These are phyloP conservation scores for Stigmatopora argus DNA, from an alignment of 2,113 vertebrate species.

Conservation along the genomic window DNA sequence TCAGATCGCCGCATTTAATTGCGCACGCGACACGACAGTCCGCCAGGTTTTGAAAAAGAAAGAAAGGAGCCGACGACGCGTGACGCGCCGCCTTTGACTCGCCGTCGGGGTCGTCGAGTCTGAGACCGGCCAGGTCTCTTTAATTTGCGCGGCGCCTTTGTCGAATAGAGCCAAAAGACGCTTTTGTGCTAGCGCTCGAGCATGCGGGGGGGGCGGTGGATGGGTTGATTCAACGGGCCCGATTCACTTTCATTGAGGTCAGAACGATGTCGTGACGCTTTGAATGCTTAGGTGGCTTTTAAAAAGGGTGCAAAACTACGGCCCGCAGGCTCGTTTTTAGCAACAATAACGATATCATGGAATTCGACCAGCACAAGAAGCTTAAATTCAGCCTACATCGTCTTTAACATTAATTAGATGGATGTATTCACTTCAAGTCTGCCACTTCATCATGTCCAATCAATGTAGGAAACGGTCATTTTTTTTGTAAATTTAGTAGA, in stretches of 20 bases:
- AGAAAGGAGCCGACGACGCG: conserved; percentile 53
- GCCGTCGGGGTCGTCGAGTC: conserved; percentile 43
- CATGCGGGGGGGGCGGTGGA: background rate
- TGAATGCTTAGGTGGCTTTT: background rate
- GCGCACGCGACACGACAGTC: conserved; percentile 32
- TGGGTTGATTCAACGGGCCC: conserved; percentile 12
- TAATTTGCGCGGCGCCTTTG: conserved; percentile 47
- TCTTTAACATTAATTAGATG: too few relatives aligned
- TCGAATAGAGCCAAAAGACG: conserved; percentile 38
- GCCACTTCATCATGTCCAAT: too few relatives aligned
- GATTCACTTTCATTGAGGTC: conserved; percentile 13
- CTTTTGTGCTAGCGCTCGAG: conserved; percentile 25
- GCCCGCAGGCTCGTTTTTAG: too few relatives aligned
- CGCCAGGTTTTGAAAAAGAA: conserved; percentile 31
- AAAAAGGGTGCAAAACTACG: background rate
- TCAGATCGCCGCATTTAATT: conserved; percentile 50
- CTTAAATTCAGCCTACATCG: too few relatives aligned
- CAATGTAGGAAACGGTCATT: too few relatives aligned
- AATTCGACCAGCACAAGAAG: too few relatives aligned
- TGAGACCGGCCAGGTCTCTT: conserved; percentile 43
- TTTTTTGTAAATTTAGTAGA: too few relatives aligned
- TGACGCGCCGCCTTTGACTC: conserved; percentile 39
- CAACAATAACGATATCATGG: too few relatives aligned
- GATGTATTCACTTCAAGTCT: too few relatives aligned
- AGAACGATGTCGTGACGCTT: background rate